A percentile compares a stretch with the other conserved stretches of the same genome.
phyloP scores from a whole-genome alignment of 2,888 invertebrate genomes.

The Sthenelais limicola region DNA sequence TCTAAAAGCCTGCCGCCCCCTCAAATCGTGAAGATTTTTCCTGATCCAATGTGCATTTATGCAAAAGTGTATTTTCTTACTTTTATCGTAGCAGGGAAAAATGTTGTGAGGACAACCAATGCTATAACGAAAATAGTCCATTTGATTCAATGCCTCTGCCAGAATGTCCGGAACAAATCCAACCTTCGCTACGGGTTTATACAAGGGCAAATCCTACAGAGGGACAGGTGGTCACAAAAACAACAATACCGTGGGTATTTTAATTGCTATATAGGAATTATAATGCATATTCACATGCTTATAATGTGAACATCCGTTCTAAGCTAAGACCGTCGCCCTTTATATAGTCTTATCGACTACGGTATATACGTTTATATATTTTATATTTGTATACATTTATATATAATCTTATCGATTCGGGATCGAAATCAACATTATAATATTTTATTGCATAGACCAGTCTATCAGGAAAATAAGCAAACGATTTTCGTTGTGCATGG shows the following conservation, averaged over 20 bases:
- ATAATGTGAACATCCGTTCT: not conserved
- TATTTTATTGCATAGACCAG: too few species aligned
- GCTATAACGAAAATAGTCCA: not conserved
- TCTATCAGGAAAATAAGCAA: not conserved
- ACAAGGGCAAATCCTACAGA: not conserved
- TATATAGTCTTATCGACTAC: not conserved
- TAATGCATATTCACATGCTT: not conserved
- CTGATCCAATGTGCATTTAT: too few species aligned
- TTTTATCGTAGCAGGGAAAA: not conserved
- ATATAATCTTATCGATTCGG: not conserved
- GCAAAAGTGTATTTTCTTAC: too few species aligned
- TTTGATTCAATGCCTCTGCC: conserved; percentile 11
- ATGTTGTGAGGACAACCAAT: not conserved
- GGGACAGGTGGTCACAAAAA: not conserved
- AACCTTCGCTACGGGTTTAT: not conserved
- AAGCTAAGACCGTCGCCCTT: not conserved
- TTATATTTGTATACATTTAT: not conserved
- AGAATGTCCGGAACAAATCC: not conserved
- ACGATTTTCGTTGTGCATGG: conserved; percentile 28
- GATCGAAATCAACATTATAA: not conserved
- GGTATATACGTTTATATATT: not conserved
- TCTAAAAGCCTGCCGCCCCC: too few species aligned
- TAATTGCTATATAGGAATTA: not conserved
- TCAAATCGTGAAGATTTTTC: too few species aligned
- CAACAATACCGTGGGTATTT: not conserved